phyloP scores from a whole-genome alignment of 2,888 invertebrate species.

The Meteorus cinctellus region DNA sequence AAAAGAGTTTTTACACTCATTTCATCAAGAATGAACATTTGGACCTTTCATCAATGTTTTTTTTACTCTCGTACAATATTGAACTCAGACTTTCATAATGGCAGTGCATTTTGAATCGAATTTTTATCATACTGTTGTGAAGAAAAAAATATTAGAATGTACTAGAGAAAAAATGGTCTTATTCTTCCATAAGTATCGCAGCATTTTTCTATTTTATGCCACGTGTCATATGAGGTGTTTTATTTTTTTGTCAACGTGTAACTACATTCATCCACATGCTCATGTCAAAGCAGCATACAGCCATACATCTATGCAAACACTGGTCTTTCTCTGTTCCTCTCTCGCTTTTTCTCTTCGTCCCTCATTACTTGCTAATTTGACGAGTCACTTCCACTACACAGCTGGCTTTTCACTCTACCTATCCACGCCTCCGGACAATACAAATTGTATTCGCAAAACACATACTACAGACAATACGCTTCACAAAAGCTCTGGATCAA shows the following conservation, averaged over 20 bases:
- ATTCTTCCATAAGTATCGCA: background rate
- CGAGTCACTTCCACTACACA: background rate
- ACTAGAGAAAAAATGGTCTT: background rate
- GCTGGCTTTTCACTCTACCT: constrained; percentile 1
- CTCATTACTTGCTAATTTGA: constrained; percentile 30
- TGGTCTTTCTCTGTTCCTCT: background rate
- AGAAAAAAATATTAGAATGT: background rate
- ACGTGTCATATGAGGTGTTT: background rate
- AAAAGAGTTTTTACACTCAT: no score
- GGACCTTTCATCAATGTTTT: no score
- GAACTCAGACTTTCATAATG: background rate
- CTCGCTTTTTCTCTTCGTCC: background rate
- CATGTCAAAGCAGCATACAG: no score
- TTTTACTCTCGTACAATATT: background rate
- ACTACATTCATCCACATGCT: no score
- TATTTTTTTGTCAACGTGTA: no score
- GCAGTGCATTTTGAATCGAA: background rate
- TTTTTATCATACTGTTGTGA: background rate
- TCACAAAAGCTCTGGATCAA: no score
- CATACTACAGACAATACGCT: no score
- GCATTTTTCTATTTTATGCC: background rate
- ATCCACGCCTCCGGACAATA: background rate
- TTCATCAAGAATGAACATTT: no score
- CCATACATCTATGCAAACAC: background rate
- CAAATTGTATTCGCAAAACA: background rate